Conservation (phyloP, 2,888 invertebrate species). For the Calliopum simillimum region DNA sequence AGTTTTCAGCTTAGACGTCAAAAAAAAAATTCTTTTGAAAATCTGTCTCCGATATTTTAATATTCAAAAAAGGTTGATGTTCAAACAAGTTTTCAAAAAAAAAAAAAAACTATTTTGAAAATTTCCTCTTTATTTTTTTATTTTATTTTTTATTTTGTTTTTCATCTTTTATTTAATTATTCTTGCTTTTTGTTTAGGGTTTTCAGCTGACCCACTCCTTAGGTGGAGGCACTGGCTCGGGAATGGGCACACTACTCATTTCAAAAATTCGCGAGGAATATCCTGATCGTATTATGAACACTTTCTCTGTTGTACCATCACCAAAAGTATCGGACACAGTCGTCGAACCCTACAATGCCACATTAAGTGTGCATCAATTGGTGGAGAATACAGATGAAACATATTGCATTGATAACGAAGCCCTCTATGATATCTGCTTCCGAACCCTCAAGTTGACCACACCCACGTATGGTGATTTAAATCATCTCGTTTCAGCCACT, state of each 20-base stretch:
- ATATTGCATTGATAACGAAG: conserved; percentile 93
- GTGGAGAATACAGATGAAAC: conserved; percentile 93
- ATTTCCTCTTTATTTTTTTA: background rate
- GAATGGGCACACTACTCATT: conserved; percentile 88
- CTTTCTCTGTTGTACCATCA: conserved; percentile 86
- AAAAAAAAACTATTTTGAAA: background rate
- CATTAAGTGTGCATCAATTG: conserved; percentile 87
- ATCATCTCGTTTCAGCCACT: conserved; percentile 88
- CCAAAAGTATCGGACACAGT: conserved; percentile 79
- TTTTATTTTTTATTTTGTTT: conserved; percentile 41
- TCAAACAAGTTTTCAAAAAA: background rate
- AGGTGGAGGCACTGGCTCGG: conserved; percentile 90
- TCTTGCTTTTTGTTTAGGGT: conserved; percentile 69
- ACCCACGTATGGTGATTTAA: conserved; percentile 93
- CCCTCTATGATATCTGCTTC: conserved; percentile 93
- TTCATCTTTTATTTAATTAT: background rate
- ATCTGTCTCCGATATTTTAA: background rate
- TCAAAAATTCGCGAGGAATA: conserved; percentile 91
- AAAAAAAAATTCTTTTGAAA: background rate
- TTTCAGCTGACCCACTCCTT: conserved; percentile 86
- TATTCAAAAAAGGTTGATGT: background rate
- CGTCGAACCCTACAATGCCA: conserved; percentile 89
- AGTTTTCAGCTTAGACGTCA: background rate
- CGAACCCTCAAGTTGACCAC: conserved; percentile 88
- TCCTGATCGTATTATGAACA: conserved; percentile 88